These are phyloP conservation scores for Helogale parvula DNA, from an alignment of 2,113 vertebrate species.

Conservation along the genomic window DNA sequence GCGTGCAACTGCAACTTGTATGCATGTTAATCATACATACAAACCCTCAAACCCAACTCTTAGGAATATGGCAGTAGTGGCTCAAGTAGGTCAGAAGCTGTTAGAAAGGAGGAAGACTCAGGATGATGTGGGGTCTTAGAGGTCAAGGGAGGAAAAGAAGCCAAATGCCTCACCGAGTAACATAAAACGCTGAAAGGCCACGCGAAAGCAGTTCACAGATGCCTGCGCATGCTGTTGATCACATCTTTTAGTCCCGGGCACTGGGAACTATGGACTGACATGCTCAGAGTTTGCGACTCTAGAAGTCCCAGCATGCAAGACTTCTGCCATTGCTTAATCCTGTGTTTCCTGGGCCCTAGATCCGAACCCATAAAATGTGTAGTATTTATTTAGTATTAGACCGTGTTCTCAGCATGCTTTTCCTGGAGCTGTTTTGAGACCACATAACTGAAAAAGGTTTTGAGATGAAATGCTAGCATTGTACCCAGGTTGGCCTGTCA, in stretches of 20 bases:
- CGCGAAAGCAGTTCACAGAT: background rate
- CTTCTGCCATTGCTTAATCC: constrained; percentile 46
- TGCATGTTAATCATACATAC: background rate
- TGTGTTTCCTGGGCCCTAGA: constrained; percentile 52
- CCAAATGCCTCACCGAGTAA: background rate
- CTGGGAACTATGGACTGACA: background rate
- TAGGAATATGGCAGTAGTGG: background rate
- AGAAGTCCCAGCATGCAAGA: background rate
- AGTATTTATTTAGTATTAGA: constrained; percentile 75
- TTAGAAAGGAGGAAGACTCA: background rate
- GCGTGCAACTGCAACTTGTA: background rate
- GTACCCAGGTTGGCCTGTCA: constrained; percentile 55
- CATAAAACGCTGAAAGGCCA: background rate
- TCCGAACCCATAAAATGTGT: constrained; percentile 69
- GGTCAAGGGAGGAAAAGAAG: background rate
- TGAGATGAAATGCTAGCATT: constrained; percentile 68
- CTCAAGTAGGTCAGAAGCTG: background rate
- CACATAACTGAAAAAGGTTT: constrained; percentile 70
- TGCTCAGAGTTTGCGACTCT: background rate
- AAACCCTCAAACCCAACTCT: background rate
- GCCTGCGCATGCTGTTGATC: background rate
- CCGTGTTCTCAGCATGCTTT: constrained; percentile 74
- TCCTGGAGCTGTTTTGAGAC: constrained; percentile 71
- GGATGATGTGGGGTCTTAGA: background rate
- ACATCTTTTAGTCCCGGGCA: background rate